These are phyloP conservation scores for Sceloporus tristichus DNA, from an alignment of 2,113 vertebrate species.

Conservation along the genomic window DNA sequence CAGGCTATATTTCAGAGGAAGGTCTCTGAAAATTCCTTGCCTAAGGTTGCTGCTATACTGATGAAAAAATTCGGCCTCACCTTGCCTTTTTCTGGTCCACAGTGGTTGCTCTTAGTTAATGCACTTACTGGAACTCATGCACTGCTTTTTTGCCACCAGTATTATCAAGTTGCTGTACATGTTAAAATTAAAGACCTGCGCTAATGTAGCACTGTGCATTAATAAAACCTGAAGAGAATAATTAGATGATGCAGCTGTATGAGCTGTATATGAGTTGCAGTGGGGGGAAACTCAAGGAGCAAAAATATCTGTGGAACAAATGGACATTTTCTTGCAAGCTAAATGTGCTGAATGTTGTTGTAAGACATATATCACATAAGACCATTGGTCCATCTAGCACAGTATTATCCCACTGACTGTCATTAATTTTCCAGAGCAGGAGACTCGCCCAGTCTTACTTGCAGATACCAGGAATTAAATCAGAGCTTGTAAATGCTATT, in stretches of 20 bases:
- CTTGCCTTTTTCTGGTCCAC: no score
- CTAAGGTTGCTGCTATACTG: no score
- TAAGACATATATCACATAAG: slow-evolving; percentile 6
- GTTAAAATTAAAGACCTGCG: no score
- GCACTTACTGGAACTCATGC: no score
- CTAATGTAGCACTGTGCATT: slow-evolving; percentile 1
- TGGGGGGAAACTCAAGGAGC: slow-evolving; percentile 32
- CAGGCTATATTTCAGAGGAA: no score
- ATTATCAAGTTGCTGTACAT: no score
- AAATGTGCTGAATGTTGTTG: slow-evolving; percentile 42
- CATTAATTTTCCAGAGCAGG: neutral
- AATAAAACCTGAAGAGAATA: slow-evolving; percentile 60
- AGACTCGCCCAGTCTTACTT: neutral
- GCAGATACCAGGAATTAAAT: neutral
- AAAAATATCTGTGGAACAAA: slow-evolving; percentile 31
- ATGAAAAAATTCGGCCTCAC: no score
- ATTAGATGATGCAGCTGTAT: slow-evolving; percentile 39
- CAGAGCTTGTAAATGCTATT: no score
- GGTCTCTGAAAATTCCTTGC: no score
- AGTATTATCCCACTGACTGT: neutral
- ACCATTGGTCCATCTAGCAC: no score
- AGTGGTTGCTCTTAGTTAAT: no score
- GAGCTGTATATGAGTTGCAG: slow-evolving; percentile 44
- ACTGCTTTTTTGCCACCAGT: no score
- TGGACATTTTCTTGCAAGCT: slow-evolving; percentile 42